Base-by-base conservation (phyloP, 2,797 vertebrate genomes). In the Sebastes aleutianus region DNA sequence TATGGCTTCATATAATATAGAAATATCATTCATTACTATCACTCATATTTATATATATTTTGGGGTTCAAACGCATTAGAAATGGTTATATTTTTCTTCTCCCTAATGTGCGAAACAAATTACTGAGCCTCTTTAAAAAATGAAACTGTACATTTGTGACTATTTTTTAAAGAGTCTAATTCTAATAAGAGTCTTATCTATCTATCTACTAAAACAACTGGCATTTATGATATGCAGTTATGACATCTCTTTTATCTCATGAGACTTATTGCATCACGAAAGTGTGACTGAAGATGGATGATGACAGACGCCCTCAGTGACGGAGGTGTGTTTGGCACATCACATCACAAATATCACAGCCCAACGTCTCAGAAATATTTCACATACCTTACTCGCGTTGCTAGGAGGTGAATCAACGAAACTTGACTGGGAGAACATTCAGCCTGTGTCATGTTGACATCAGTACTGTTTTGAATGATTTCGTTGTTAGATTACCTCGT, bases 401-500 rank as follows among this genome's bases (percentile, higher is more conserved):
- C 24, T 36, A 32, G 20, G 24, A 57, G 29, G 47, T 2, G 1
- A 67, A 74, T 47, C 4, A 72, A 56, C 11, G 36, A 50, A 78
- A 29, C 7, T 26, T 26, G 16, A 59, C 14, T 20, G 27, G 12
- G 43, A 59, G 53, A 50, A 20, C 8, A 5, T 71, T 65, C n/a
- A 13, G 53, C 20, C 24, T n/a, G 36, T 43, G 31, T 67, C 57
- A 20, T 47, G 5, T 27, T 70, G n/a, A 65, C 20, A 62, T 24
- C 3, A 50, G 22, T 8, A 14, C 18, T 63, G 11, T 34, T 85
- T 72, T 57, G 1, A 27, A 6, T 36, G 4, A 14, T 4, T 57
- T 1, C 75, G 8, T 12, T 10, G 13, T 18, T 74, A 47, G 12
- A 67, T 88, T 87, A 95, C 95, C 94, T 94, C 64, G 32, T 14